Evolutionary conservation across 2,113 vertebrate species (phyloP), one percentile per base, ranked within the genome.

Genomic region (Rhea americana): DNA sequence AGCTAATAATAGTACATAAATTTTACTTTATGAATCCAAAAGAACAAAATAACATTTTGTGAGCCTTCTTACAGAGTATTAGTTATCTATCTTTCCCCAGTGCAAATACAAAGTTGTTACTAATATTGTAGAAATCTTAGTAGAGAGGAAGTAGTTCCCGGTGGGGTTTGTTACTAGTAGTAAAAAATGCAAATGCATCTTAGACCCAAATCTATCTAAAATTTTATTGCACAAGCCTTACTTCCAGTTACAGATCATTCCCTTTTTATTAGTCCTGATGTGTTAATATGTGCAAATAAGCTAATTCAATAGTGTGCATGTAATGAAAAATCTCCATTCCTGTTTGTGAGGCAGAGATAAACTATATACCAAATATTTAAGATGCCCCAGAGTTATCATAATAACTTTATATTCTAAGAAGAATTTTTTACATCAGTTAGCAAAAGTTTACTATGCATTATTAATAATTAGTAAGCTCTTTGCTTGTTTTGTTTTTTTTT

Each of bases 51-150:
- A 51, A 32, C 41, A 24, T 28, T 2, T 13, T 89, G 41, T 63
- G 35, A 17, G 19, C 32, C 45, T 67, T 67, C 15, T 47, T 67
- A 67, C 30, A 30, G 47, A 47, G 19, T 19, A 41, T 67, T 67
- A 43, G 28, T 66, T 10, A 47, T 30, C 41, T 47, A 56, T 82
- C 39, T 53, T 78, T 70, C 30, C 68, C 18, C 14, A 72, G 77
- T 88, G 48, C 28, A 13, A 73, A 30, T 79, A 20, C 47, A 25
- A 92, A 81, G 50, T 87, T 85, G 11, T 43, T 73, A 70, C 80
- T 76, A 86, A 77, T 65, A 91, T 83, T 91, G 75, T 45, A 90
- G 83, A 93, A 80, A 8, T 32, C n/a, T 87, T 66, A 56, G 32
- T n/a, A 85, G 82, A 59, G 76, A 80, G 88, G 67, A 10, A 67